Base-by-base conservation (phyloP, 2,113 vertebrate genomes). In the Nerophis ophidion region DNA sequence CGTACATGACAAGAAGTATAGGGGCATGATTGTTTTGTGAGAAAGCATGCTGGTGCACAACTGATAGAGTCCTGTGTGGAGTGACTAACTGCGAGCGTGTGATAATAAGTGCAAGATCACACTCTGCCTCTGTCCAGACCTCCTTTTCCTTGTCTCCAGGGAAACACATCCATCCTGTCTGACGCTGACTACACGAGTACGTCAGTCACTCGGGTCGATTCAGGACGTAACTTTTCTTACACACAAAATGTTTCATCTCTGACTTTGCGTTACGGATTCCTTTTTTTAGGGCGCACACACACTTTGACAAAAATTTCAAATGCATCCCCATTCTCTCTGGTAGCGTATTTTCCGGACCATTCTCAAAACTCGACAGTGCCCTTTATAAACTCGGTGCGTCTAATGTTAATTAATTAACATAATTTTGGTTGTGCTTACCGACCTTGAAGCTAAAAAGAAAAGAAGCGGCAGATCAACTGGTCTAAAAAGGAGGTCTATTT, bases 21-120 rank as follows among this genome's bases (percentile, higher is more conserved):
- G 44, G 44, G 15, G 45, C 14, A 16, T 8, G 14, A 17, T 55
- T 11, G 35, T 38, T 44, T 44, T n/a, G 34, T 36, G 35, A 55
- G 34, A 38, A 54, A 13, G 59, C 34, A 57, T 63, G 40, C 60
- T 11, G 53, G n/a, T 12, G 36, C 36, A 17, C 53, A 38, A 42
- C 36, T 55, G 35, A 55, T 55, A 17, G 36, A 17, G 53, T 10
- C 54, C 38, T 60, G 51, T 60, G 58, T 63, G 54, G 49, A 38
- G 60, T 5, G 65, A 58, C 40, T 38, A 42, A 60, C 57, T 69
- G 64, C 35, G 66, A 68, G 34, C 16, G 6, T 48, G 71, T 65
- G 65, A 76, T 82, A 76, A 76, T 77, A 78, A 57, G 71, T 77
- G 76, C 15, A 66, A 81, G 65, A 74, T 83, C 66, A 68, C 68